Evolutionary conservation across 2,888 invertebrate species (phyloP), one percentile per base, ranked within the genome.

Genomic region (Melieria picta): DNA sequence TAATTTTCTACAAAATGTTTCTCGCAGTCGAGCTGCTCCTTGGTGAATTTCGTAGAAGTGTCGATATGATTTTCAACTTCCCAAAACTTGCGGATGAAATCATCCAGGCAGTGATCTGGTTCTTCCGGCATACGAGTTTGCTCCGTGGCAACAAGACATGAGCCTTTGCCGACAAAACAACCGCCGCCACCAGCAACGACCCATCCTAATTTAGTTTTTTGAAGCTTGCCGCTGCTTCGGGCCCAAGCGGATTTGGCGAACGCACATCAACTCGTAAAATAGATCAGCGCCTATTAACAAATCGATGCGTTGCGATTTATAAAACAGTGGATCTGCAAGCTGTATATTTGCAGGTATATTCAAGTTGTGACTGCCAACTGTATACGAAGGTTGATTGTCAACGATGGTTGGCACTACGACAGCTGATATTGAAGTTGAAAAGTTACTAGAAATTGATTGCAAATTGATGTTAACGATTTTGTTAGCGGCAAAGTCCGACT

Each of bases 381-480:
- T 72, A 7, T 64, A 62, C 56, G 65, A 69, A 11, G 77, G 77
- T n/a, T 77, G 77, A 55, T 76, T 64, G 9, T 72, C 74, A 3
- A 75, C 76, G 4, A 77, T 79, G 7, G 68, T 76, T 3, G 75
- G 71, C 16, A 74, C 69, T 7, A 76, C 66, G 7, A 74, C 60
- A 5, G 78, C 76, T 61, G 72, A 55, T 48, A 77, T 60, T 3
- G 65, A 46, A 50, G 63, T 63, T 30, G 9, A 11, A 50, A 42
- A 13, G 9, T 16, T 11, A 42, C 47, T 10, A 55, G 46, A 3
- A 56, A 64, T 56, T 46, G 57, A 42, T 58, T 63, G 11, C 46
- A 57, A 45, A 30, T 30, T 2, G 30, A 30, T 30, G 30, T 30
- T 30, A 2, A 30, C 30, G 2, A 30, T 30, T 30, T 30, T 30